phyloP scores from a whole-genome alignment of 2,888 invertebrate genomes.

The Polia nebulosa region DNA sequence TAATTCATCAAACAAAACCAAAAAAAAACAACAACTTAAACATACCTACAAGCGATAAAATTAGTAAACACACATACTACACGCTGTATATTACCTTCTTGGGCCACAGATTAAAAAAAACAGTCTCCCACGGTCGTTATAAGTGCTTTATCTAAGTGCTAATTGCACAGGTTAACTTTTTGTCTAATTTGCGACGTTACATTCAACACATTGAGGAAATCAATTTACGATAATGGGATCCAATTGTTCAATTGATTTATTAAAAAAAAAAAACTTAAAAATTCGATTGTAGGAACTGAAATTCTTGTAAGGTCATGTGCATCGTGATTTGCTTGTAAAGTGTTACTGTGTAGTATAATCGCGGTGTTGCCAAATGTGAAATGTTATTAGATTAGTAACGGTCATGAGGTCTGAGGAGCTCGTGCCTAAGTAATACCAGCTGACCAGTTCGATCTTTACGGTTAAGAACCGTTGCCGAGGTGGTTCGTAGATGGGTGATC shows the following conservation, averaged over 20 bases:
- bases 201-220: conserved; percentile 60
- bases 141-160: conserved; percentile 86
- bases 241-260: conserved; percentile 70
- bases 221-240: conserved; percentile 76
- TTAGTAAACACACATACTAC: conserved; percentile 33
- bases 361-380: conserved; percentile 59
- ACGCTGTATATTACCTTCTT: conserved; percentile 67
- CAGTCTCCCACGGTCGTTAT: conserved; percentile 86
- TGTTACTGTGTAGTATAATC: conserved; percentile 58
- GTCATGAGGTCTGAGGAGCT: no score
- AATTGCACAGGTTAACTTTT: conserved; percentile 86
- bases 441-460: no score
- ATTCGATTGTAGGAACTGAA: conserved; percentile 67
- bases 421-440: no score
- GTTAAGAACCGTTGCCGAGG: no score
- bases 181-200: conserved; percentile 60
- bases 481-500: no score
- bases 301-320: conserved; percentile 69
- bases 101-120: conserved; percentile 70
- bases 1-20: conserved; percentile 2
- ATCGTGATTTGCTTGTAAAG: conserved; percentile 69
- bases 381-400: conserved; percentile 57
- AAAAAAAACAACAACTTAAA: conserved; percentile 4
- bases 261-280: conserved; percentile 44
- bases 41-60: conserved; percentile 17